Evolutionary conservation across 1,140 invertebrate species (phyloP).

Genomic region (Drosophila auraria): DNA sequence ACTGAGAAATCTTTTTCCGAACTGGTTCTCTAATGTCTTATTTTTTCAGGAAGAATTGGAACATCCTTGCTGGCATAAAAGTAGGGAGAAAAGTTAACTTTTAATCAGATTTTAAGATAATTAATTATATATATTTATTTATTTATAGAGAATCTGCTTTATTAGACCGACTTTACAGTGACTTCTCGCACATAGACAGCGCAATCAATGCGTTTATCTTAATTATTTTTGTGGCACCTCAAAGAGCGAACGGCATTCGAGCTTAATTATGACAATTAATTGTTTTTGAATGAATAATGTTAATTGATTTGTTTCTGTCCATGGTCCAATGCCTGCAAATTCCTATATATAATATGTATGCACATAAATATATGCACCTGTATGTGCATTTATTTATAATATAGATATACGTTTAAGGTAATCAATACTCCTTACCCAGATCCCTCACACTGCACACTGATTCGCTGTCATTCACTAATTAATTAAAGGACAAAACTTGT

Average conservation of each 20-base stretch:
- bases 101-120: no score
- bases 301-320: conserved; percentile 62
- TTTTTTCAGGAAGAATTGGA: not conserved
- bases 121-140: not conserved
- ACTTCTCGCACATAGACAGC: not conserved
- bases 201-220: not conserved
- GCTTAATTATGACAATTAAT: conserved; percentile 76
- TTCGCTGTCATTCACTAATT: conserved; percentile 41
- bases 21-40: no score
- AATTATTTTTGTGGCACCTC: conserved; percentile 45
- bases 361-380: not conserved
- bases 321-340: not conserved
- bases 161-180: not conserved
- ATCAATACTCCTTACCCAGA: conserved; percentile 22
- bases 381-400: not conserved
- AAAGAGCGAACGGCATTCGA: conserved; percentile 26
- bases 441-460: not conserved
- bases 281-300: conserved; percentile 70
- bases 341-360: not conserved
- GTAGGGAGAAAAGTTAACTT: no score
- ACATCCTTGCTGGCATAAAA: no score
- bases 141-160: not conserved
- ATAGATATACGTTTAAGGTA: conserved; percentile 6
- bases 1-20: no score
- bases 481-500: conserved; percentile 47